Evolutionary conservation across 2,113 vertebrate genomes (phyloP).

Genomic region (Leuciscus idus): DNA sequence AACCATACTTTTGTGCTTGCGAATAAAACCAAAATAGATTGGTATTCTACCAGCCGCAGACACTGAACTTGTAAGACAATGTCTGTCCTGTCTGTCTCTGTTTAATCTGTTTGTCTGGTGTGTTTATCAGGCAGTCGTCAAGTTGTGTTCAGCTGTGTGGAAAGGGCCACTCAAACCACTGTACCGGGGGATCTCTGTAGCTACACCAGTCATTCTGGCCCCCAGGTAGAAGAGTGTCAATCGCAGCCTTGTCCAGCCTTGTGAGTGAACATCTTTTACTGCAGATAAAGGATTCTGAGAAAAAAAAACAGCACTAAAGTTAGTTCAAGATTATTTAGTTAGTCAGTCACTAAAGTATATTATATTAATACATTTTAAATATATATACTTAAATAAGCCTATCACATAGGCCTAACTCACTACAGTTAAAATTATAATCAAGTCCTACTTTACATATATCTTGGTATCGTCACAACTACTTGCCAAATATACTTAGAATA

Average conservation of each 20-base stretch:
- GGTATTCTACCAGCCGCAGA: slow-evolving; percentile 7
- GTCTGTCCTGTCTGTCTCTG: slow-evolving; percentile 14
- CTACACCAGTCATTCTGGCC: slow-evolving; percentile 75
- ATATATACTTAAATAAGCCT: too few relatives aligned
- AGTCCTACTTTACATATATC: too few relatives aligned
- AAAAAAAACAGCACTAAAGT: not conserved
- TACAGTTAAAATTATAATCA: too few relatives aligned
- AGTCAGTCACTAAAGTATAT: too few relatives aligned
- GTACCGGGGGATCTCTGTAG: slow-evolving; percentile 84
- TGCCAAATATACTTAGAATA: too few relatives aligned
- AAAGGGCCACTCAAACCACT: slow-evolving; percentile 78
- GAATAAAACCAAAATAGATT: not conserved
- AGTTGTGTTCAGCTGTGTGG: slow-evolving; percentile 82
- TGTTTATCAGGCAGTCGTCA: slow-evolving; percentile 65
- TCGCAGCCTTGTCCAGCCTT: slow-evolving; percentile 87
- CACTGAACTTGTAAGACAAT: not conserved
- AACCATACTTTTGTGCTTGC: slow-evolving; percentile 6
- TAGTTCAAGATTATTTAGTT: not conserved
- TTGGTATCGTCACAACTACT: too few relatives aligned
- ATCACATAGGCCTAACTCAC: too few relatives aligned
- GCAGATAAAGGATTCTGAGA: slow-evolving; percentile 27
- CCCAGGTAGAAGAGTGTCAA: slow-evolving; percentile 86
- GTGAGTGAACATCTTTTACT: slow-evolving; percentile 74
- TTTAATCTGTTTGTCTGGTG: slow-evolving; percentile 35
- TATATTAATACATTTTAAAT: too few relatives aligned